phyloP scores from a whole-genome alignment of 2,113 vertebrate genomes.

The Pachyramphus minor region DNA sequence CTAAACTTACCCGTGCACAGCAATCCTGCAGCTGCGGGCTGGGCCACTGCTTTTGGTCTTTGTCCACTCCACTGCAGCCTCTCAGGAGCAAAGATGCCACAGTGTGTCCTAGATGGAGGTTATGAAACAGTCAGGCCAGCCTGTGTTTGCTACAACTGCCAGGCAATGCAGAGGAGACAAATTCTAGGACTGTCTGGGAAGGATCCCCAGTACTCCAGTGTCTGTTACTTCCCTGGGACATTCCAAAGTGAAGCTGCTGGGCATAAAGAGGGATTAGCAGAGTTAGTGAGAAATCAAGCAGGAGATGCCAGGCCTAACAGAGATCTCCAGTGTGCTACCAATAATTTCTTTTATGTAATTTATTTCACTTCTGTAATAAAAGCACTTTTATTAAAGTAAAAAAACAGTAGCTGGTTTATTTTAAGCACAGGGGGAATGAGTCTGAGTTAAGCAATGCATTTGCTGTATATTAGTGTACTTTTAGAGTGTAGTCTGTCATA shows the following conservation, averaged over 20 bases:
- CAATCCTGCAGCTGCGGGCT: background rate
- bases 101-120: rapidly evolving
- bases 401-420: background rate
- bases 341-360: background rate
- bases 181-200: background rate
- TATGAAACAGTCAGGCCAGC: background rate
- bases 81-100: background rate
- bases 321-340: background rate
- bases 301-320: background rate
- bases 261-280: background rate
- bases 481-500: background rate
- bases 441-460: background rate
- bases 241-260: background rate
- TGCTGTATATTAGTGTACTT: background rate
- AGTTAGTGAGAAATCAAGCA: background rate
- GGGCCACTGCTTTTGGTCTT: rapidly evolving
- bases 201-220: rapidly evolving
- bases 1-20: background rate
- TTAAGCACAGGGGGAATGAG: background rate
- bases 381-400: background rate
- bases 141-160: background rate
- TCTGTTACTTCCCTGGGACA: background rate
- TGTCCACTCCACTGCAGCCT: background rate
- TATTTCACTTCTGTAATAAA: background rate
- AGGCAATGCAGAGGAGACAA: background rate